Conservation (phyloP, 2,797 vertebrate genomes). For the Catamblyrhynchus diadema region DNA sequence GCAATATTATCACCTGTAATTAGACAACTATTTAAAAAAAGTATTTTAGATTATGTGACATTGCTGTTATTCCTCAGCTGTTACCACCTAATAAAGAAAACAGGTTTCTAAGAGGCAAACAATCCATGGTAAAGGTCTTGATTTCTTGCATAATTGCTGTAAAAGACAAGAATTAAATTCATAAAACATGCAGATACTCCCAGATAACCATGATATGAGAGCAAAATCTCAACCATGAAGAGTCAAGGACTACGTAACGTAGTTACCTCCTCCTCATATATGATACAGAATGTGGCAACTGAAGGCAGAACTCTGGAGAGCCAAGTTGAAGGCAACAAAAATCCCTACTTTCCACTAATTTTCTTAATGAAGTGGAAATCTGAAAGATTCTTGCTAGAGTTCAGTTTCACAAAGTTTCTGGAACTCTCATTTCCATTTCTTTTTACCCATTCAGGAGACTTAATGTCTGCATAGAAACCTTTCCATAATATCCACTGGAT, state of each 20-base stretch:
- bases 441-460: neutral
- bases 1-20: neutral
- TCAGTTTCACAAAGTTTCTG: neutral
- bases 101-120: neutral
- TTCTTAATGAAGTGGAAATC: neutral
- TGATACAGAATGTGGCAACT: neutral
- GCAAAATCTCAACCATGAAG: neutral
- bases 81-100: neutral
- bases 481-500: neutral
- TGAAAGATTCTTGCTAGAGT: neutral
- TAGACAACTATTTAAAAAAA: neutral
- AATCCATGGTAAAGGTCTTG: neutral
- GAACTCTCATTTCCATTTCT: neutral
- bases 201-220: neutral
- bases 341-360: neutral
- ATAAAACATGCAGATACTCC: neutral
- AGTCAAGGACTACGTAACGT: neutral
- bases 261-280: neutral
- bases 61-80: neutral
- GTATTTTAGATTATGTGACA: neutral
- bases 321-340: neutral
- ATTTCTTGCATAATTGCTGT: neutral
- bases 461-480: neutral
- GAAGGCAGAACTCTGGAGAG: neutral
- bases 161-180: neutral